phyloP scores from a whole-genome alignment of 1,140 invertebrate species.

The Proales similis region DNA sequence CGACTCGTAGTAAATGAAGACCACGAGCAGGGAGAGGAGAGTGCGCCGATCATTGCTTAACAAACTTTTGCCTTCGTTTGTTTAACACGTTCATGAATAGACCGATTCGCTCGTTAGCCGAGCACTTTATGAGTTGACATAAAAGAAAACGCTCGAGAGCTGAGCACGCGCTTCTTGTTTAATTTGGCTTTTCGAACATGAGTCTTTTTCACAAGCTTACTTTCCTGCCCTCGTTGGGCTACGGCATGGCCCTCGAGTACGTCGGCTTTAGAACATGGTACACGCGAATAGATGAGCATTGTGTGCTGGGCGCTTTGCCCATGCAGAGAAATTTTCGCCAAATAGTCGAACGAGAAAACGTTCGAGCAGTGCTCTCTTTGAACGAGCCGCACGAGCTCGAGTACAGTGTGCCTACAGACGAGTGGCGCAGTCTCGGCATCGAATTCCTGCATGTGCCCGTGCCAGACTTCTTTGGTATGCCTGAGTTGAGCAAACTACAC shows the following conservation, averaged over 20 bases:
- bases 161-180: not conserved
- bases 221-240: slow-evolving; percentile 22
- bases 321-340: slow-evolving; percentile 12
- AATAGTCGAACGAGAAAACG: slow-evolving; percentile 7
- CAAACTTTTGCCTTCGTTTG: not conserved
- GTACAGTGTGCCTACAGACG: not conserved
- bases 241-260: slow-evolving; percentile 20
- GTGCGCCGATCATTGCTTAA: slow-evolving; percentile 1
- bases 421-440: slow-evolving; percentile 14
- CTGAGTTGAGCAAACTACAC: not conserved
- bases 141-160: not conserved
- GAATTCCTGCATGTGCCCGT: slow-evolving; percentile 24
- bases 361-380: slow-evolving; percentile 6
- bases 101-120: no score
- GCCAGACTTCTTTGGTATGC: slow-evolving; percentile 20
- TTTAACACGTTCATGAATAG: not conserved
- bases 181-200: not conserved
- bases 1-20: no score
- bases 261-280: slow-evolving; percentile 30
- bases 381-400: slow-evolving; percentile 18
- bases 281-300: slow-evolving; percentile 20
- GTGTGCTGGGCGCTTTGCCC: slow-evolving; percentile 30
- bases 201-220: slow-evolving; percentile 14
- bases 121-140: not conserved
- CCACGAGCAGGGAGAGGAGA: no score